Evolutionary conservation across 2,797 vertebrate species (phyloP), one percentile per base, ranked within the genome.

Genomic region (Nannoperca australis): DNA sequence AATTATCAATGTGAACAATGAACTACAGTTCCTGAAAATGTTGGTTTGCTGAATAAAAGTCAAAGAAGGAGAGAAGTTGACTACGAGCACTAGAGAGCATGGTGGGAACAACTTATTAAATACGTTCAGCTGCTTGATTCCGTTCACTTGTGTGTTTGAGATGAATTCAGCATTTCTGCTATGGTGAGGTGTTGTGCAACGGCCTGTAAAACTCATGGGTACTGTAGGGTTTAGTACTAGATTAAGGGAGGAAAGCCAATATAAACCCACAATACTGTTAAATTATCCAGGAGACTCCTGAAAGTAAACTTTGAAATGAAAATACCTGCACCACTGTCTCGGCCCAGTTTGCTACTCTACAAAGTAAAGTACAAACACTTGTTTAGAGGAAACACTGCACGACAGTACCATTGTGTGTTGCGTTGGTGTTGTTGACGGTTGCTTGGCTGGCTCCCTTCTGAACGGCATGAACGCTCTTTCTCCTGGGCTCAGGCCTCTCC

Each of bases 381-480:
- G 6, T 20, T 36, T 18, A 15, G n/a, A 49, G 24, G 42, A 44
- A 49, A 20, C 8, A 24, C 0, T 63, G 71, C 20, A 24, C 24
- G 40, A 53, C 3, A n/a, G 49, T 86, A 94, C 91, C 92, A 1
- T 17, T 62, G 70, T 64, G 42, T 70, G 62, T 24, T 71, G 78
- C 47, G 30, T 15, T 38, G 34, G 5, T 18, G 59, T 13, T 5
- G 42, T 22, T 12, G 66, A 32, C 27, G 66, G 17, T 9, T 69
- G 61, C 18, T 45, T 50, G 78, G 73, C n/a, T 1, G 67, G 18
- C 17, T 60, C 68, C 9, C 70, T 82, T 34, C 44, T 87, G 78
- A 91, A 84, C 34, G 55, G 67, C 30, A 22, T n/a, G 67, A 89
- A 90, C 0, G 79, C 78, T 59, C 85, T 88, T 82, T 58, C 67